Conservation (phyloP, 1,140 invertebrate genomes). For the Thaumatotibia leucotreta region DNA sequence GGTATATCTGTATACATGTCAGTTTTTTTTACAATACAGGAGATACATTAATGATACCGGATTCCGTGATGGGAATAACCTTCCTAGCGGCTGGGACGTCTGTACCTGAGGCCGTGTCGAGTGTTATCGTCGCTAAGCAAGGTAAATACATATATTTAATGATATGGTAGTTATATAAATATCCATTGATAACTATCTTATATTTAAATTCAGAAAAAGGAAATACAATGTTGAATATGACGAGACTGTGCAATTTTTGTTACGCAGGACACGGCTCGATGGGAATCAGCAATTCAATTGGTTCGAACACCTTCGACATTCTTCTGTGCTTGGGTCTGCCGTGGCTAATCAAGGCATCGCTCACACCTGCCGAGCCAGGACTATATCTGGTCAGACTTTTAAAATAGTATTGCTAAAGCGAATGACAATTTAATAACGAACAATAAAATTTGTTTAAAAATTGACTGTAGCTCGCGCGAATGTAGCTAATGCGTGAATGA, state of each 20-base stretch:
- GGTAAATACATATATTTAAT: no score
- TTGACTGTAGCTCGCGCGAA: background rate
- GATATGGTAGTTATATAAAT: no score
- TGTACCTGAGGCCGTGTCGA: conserved; percentile 91
- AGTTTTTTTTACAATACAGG: conserved; percentile 48
- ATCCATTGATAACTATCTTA: no score
- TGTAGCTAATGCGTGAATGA: background rate
- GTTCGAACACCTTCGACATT: conserved; percentile 94
- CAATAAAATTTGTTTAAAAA: background rate
- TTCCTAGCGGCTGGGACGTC: conserved; percentile 90
- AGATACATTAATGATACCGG: conserved; percentile 74
- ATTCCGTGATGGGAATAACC: conserved; percentile 86
- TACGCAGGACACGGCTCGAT: conserved; percentile 89
- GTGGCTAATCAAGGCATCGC: conserved; percentile 90
- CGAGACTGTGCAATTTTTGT: conserved; percentile 15
- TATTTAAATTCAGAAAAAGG: no score
- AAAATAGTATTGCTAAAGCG: conserved; percentile 17
- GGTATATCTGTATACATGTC: background rate
- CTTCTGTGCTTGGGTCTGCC: conserved; percentile 90
- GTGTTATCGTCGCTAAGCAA: conserved; percentile 88
- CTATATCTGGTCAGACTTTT: conserved; percentile 82
- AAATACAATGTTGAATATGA: no score
- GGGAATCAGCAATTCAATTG: conserved; percentile 92
- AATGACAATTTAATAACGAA: conserved; percentile 20
- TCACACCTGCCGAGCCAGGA: conserved; percentile 84